Conservation (phyloP, 2,888 invertebrate species). For the Polydrusus pterygomalis region DNA sequence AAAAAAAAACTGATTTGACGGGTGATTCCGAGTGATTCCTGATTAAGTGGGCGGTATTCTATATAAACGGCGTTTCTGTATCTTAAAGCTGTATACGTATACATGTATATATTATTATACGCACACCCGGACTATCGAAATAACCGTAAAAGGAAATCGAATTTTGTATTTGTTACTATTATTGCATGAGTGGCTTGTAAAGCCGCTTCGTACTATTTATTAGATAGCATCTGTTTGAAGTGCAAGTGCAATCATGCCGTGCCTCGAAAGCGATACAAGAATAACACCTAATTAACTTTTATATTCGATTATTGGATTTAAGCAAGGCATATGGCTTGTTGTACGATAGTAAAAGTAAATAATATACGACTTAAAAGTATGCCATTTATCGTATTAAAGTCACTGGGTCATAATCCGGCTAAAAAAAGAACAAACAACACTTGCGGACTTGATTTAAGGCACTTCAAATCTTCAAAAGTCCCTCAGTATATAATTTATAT, state of each 20-base stretch:
- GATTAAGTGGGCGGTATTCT: too few species aligned
- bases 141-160: constrained; percentile 26
- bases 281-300: neutral
- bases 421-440: too few species aligned
- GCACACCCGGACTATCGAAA: neutral
- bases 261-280: constrained; percentile 4
- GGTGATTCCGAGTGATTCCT: too few species aligned
- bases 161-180: constrained; percentile 18
- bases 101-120: too few species aligned
- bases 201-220: constrained; percentile 2
- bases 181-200: neutral
- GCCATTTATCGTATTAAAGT: too few species aligned
- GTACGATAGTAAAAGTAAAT: neutral
- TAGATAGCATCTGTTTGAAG: constrained; percentile 18
- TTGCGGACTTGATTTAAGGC: too few species aligned
- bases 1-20: too few species aligned
- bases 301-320: neutral
- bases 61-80: too few species aligned
- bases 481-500: too few species aligned
- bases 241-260: constrained; percentile 13
- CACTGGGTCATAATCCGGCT: too few species aligned
- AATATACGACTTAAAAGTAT: neutral
- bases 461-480: too few species aligned
- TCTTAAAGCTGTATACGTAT: too few species aligned
- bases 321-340: constrained; percentile 8